Conservation (phyloP, 2,113 vertebrate genomes). For the Petrocephalus zakoni region DNA sequence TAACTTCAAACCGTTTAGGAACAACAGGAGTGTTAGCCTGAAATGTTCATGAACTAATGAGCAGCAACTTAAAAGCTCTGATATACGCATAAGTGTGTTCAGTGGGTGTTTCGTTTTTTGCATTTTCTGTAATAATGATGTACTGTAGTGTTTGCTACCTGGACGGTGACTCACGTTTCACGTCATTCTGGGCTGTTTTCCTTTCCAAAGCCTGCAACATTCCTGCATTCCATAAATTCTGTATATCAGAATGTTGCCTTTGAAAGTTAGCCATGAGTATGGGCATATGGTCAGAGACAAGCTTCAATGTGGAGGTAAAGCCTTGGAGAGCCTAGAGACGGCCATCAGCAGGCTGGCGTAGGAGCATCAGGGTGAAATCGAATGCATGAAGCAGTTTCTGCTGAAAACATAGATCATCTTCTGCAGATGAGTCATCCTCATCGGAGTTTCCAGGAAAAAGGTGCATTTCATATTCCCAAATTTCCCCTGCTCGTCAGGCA, state of each 20-base stretch:
- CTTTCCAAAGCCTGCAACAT: neutral
- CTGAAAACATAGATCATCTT: neutral
- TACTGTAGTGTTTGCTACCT: neutral
- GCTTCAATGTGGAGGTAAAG: neutral
- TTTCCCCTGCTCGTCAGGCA: neutral
- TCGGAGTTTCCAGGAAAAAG: neutral
- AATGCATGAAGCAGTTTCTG: neutral
- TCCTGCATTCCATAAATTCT: neutral
- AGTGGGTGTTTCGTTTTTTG: neutral
- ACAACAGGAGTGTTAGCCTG: neutral
- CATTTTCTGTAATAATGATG: neutral
- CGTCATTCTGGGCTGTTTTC: neutral
- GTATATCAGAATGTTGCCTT: neutral
- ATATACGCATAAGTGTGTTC: neutral
- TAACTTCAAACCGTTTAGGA: neutral
- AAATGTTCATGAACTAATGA: neutral
- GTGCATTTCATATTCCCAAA: neutral
- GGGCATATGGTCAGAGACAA: neutral
- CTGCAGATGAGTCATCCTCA: neutral
- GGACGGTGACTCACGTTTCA: neutral
- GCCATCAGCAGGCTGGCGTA: neutral
- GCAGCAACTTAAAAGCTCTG: neutral
- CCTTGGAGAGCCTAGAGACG: neutral
- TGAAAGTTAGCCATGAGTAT: neutral
- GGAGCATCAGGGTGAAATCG: neutral